Base-by-base conservation (phyloP, 2,797 vertebrate genomes). In the Aldrovandia affinis region DNA sequence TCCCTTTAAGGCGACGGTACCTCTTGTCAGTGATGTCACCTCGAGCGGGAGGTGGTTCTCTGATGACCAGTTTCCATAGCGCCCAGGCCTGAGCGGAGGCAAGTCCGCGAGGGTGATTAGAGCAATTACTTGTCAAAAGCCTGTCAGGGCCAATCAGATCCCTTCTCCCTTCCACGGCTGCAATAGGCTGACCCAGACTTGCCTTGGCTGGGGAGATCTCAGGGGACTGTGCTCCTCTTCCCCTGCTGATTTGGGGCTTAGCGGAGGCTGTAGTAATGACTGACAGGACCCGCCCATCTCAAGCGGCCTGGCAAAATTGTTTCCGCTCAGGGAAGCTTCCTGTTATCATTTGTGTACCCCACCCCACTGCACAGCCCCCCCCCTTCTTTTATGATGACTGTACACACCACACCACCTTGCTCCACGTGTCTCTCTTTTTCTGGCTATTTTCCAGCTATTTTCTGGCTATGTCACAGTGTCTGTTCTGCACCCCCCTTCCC, bases 111-210 rank as follows among this genome's bases (percentile, higher is more conserved):
- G 91, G 91, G 91, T 93, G 91, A 95, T 94, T 92, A 95, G 89
- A 95, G 92, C 94, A 95, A 95, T 95, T 96, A 94, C 93, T 94
- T 93, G 92, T 92, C 91, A 93, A 90, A 70, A 90, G 92, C 90
- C 92, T 94, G 94, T 95, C 96, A 93, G 68, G 87, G 91, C 80
- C 89, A 88, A 95, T 96, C 93, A 94, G 88, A 92, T 94, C 86
- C 93, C 86, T 88, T 86, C 89, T 86, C 90, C 30, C 70, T 79
- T 59, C 85, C 89, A n/a, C 83, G 91, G 93, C 86, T 0, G 20
- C 87, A 33, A 61, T 6, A 33, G 33, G 89, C 89, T 89, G 92
- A 93, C 93, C 94, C 89, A 93, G 91, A 93, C 94, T 91, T 94
- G 93, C 93, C 89, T 93, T 89, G 91, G 90, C 59, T 90, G 90